Percentiles rank a stretch among this genome's conserved stretches.
Conservation (phyloP, 2,113 vertebrate genomes). For the Sakesphorus luctuosus region DNA sequence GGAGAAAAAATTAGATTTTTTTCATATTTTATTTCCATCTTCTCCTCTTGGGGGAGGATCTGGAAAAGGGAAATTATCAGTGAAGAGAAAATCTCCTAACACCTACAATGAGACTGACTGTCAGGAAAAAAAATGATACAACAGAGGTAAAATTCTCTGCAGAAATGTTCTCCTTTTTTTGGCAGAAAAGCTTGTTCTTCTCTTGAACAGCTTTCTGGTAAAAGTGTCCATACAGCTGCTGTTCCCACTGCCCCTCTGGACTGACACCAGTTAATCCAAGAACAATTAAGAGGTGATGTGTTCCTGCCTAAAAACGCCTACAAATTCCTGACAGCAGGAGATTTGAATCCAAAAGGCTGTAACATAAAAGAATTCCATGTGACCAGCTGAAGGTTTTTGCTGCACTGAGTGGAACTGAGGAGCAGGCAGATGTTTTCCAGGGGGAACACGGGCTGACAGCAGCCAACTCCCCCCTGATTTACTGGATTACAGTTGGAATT, state of each 20-base stretch:
- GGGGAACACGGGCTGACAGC: not conserved
- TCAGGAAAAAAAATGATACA: not conserved
- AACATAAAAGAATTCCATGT: not conserved
- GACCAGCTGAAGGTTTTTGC: not conserved
- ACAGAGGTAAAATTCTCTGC: not conserved
- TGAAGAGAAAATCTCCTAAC: not conserved
- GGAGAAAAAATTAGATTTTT: not conserved
- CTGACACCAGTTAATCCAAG: not conserved
- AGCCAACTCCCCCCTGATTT: not conserved
- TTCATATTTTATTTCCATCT: not conserved
- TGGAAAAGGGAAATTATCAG: not conserved
- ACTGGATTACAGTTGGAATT: not conserved
- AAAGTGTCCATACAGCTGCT: not conserved
- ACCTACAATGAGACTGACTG: not conserved
- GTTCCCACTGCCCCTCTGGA: not conserved
- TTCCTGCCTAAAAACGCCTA: not conserved
- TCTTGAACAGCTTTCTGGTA: not conserved
- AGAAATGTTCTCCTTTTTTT: not conserved
- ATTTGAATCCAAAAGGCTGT: not conserved
- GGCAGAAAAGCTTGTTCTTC: not conserved
- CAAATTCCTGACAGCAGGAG: not conserved
- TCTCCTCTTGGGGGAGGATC: not conserved
- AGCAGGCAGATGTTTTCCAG: not conserved
- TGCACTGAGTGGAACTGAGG: not conserved
- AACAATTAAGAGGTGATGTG: not conserved